A percentile compares a stretch with the other conserved stretches of the same genome.
phyloP scores from a whole-genome alignment of 2,113 vertebrate species.

The Orthonyx spaldingii region DNA sequence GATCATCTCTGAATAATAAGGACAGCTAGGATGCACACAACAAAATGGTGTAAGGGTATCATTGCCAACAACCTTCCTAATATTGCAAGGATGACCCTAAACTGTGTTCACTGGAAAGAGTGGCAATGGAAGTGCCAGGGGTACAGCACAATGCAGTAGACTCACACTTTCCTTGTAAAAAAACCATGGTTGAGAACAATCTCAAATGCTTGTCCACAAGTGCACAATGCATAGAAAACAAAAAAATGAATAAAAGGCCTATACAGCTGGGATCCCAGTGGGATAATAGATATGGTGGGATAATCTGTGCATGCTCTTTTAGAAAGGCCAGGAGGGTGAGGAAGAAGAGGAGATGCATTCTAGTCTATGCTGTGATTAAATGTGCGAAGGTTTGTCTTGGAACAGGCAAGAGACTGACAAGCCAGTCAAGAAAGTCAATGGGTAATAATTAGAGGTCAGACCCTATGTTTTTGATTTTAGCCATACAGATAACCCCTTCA shows the following conservation, averaged over 20 bases:
- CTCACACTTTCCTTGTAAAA: not conserved
- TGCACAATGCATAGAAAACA: not conserved
- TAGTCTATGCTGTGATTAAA: not conserved
- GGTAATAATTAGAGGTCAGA: not conserved
- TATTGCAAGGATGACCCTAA: not conserved
- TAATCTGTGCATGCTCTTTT: not conserved
- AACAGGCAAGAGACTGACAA: not conserved
- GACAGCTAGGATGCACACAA: not conserved
- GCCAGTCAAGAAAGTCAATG: not conserved
- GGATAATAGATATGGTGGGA: not conserved
- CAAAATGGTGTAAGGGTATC: not conserved
- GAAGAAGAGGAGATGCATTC: not conserved
- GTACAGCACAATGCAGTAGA: not conserved
- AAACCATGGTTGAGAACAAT: not conserved
- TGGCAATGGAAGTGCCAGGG: rapidly evolving
- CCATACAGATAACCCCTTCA: not conserved
- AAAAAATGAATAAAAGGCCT: not conserved
- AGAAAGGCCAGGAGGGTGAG: not conserved
- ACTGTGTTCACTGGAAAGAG: not conserved
- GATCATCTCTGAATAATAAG: not conserved
- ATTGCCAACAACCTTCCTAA: not conserved
- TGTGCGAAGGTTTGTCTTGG: not conserved
- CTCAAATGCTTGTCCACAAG: not conserved
- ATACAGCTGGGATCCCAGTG: not conserved
- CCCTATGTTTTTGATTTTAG: not conserved